Evolutionary conservation across 1,140 invertebrate species (phyloP), one percentile per base, ranked within the genome.

Genomic region (Pomacea maculata): DNA sequence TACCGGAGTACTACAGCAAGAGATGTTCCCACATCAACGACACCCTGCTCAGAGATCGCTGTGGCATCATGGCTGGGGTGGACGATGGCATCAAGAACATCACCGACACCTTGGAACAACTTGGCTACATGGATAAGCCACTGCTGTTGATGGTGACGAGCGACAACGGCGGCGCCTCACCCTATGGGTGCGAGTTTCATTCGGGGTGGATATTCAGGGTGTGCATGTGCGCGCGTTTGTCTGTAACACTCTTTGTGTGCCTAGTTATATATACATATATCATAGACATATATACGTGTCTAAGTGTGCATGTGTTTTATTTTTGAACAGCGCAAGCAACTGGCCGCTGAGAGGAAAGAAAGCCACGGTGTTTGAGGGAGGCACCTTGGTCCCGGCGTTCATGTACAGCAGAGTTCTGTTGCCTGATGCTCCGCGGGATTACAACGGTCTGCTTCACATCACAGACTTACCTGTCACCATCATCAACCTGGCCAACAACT

Each of bases 291-390:
- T 45, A 45, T 45, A 45, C 34, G 71, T 72, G 2, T 70, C n/a
- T 70, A 6, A 6, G 34, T 45, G 34, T 45, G 34, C 6, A 45
- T 45, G 6, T 21, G 3, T 70, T 25, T 3, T 34, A 21, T 21
- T 2, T 70, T 2, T 25, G 1, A 70, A 61, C 57, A 61, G 77
- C 0, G 68, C 77, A 34, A 70, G 65, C 54, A 78, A 78, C 77
- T 71, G 65, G 77, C 77, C 77, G 5, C 52, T 78, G 19, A 55
- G 77, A 25, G 77, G 77, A n/a, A 52, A 15, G 21, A 78, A 78
- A 65, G 14, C 25, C 67, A 78, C 77, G 8, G 5, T 29, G 52
- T 78, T 65, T 45, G 77, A 78, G 52, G 75, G 77, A 12, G 77
- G 77, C 8, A 78, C 77, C 17, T 57, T 52, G 52, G 77, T 29